Percentiles rank a stretch among this genome's conserved stretches.
These are phyloP conservation scores for Ostrea denselamellosa DNA, from an alignment of 1,140 invertebrate genomes.

Conservation along the genomic window DNA sequence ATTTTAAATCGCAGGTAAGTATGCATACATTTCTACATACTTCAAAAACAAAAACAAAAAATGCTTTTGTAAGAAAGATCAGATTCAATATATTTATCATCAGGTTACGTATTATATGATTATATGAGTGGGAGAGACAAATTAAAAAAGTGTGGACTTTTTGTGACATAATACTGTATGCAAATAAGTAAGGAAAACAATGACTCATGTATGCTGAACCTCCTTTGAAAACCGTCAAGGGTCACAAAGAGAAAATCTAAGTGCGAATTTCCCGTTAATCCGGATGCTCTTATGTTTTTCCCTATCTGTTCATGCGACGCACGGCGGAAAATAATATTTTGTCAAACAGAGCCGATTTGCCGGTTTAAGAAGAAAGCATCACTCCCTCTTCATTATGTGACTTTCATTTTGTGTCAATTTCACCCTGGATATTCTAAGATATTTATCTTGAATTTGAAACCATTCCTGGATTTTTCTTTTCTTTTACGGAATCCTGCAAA, in stretches of 20 bases:
- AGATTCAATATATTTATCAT: neutral
- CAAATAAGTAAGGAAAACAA: neutral
- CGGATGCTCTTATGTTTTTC: conserved; percentile 23
- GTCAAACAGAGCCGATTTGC: conserved; percentile 6
- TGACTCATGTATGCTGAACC: conserved; percentile 8
- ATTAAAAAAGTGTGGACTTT: neutral
- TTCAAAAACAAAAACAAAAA: neutral
- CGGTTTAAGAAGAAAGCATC: neutral
- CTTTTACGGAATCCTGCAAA: neutral
- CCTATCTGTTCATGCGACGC: conserved; percentile 22
- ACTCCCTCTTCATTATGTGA: neutral
- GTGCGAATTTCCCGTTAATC: conserved; percentile 25
- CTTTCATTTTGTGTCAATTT: neutral
- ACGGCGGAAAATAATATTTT: conserved; percentile 19
- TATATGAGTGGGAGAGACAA: neutral
- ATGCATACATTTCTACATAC: neutral
- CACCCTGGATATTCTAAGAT: neutral
- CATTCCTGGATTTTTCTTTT: neutral
- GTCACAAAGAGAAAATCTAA: conserved; percentile 1
- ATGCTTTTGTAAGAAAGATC: neutral
- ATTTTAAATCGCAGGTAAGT: neutral
- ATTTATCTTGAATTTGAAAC: neutral
- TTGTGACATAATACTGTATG: conserved; percentile 14
- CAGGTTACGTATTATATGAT: neutral
- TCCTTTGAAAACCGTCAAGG: conserved; percentile 20